These are phyloP conservation scores for Brachionus rubens DNA, from an alignment of 1,140 invertebrate genomes.

Conservation along the genomic window DNA sequence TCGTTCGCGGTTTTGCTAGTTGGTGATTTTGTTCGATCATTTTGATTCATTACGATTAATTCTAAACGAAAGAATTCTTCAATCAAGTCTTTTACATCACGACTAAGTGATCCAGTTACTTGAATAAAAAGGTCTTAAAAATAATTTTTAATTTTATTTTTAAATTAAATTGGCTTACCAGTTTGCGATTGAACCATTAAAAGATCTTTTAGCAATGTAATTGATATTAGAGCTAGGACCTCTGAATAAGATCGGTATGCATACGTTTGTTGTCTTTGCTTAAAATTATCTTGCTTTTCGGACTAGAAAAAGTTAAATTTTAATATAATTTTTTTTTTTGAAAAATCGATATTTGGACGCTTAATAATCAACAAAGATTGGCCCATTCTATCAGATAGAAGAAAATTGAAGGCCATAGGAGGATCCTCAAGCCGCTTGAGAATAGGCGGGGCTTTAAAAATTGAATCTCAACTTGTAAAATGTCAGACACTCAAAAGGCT, in stretches of 20 bases:
- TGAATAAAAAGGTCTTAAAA: conserved; percentile 52
- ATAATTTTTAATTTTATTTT: conserved; percentile 45
- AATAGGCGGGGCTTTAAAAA: too few species aligned
- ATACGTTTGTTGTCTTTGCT: conserved; percentile 58
- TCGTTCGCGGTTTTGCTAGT: conserved; percentile 62
- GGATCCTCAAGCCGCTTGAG: too few species aligned
- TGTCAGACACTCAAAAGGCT: too few species aligned
- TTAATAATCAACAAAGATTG: too few species aligned
- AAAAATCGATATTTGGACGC: too few species aligned
- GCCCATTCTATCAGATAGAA: too few species aligned
- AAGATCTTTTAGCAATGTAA: conserved; percentile 83
- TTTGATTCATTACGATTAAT: conserved; percentile 75
- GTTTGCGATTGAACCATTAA: conserved; percentile 73
- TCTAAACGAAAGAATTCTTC: conserved; percentile 81
- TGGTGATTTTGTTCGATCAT: conserved; percentile 36
- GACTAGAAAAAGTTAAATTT: neutral
- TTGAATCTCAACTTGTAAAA: too few species aligned
- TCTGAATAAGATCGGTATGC: conserved; percentile 89
- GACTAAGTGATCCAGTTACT: conserved; percentile 84
- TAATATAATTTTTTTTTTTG: too few species aligned
- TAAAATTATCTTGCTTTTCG: neutral
- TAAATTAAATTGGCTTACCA: conserved; percentile 56
- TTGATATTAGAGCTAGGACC: conserved; percentile 85
- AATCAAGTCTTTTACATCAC: conserved; percentile 87
- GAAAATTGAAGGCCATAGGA: too few species aligned